These are phyloP conservation scores for Meleagris gallopavo DNA, from an alignment of 2,113 vertebrate species.

Conservation along the genomic window DNA sequence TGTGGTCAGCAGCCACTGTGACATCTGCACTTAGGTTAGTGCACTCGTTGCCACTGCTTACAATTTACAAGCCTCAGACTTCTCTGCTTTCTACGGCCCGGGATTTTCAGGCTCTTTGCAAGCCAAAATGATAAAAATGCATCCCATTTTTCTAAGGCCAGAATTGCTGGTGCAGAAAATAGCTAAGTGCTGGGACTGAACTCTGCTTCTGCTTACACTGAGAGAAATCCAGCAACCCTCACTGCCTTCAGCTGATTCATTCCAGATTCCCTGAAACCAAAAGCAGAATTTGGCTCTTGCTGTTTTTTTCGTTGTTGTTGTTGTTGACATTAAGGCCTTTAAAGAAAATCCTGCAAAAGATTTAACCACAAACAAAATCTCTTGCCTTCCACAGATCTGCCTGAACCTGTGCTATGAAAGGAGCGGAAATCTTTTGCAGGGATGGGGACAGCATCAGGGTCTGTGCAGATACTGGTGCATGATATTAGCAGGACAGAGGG, in stretches of 20 bases:
- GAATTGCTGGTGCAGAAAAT: constrained; percentile 78
- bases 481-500: constrained; percentile 4
- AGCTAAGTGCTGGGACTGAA: constrained; percentile 69
- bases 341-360: constrained; percentile 69
- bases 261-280: not conserved
- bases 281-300: constrained; percentile 31
- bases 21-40: not conserved
- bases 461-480: constrained; percentile 44
- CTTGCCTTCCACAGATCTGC: constrained; percentile 31
- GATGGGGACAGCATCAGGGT: not conserved
- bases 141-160: constrained; percentile 69
- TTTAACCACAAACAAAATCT: constrained; percentile 45
- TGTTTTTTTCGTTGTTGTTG: constrained; percentile 49
- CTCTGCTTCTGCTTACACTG: not conserved
- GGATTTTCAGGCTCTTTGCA: constrained; percentile 40
- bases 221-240: constrained; percentile 34
- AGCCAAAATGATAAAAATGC: constrained; percentile 59
- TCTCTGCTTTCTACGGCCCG: constrained; percentile 11
- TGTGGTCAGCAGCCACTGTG: not conserved
- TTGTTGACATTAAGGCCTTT: constrained; percentile 63
- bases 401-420: not conserved
- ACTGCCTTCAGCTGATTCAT: constrained; percentile 9
- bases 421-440: not conserved
- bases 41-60: not conserved
- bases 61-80: not conserved